Evolutionary conservation across 2,888 invertebrate genomes (phyloP).

Genomic region (Pimpla rufipes): DNA sequence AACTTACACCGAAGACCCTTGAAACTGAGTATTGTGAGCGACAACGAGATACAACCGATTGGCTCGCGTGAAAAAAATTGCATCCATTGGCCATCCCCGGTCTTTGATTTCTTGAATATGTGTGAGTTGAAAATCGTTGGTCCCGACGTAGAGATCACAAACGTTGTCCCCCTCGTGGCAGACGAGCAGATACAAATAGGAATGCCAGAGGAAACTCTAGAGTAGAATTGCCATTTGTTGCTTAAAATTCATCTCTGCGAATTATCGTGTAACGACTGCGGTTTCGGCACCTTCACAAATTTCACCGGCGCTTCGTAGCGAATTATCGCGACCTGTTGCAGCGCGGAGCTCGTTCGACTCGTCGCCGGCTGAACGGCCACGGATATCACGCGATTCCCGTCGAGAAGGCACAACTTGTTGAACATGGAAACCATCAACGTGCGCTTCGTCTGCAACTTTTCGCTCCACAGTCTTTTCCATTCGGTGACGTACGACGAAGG

Average conservation of each 20-base stretch:
- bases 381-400: conserved; percentile 68
- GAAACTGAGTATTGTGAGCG: conserved; percentile 70
- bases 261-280: not conserved
- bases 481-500: conserved; percentile 68
- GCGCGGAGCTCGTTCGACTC: conserved; percentile 59
- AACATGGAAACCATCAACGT: conserved; percentile 66
- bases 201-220: conserved; percentile 74
- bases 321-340: conserved; percentile 50
- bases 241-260: not conserved
- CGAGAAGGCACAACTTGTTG: conserved; percentile 71
- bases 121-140: conserved; percentile 61
- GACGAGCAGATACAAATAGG: conserved; percentile 72
- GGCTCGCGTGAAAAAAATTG: conserved; percentile 74
- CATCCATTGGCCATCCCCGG: conserved; percentile 72
- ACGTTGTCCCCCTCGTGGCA: conserved; percentile 71
- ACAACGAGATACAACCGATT: conserved; percentile 77
- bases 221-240: not conserved
- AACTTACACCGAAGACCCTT: conserved; percentile 74
- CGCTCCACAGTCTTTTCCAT: conserved; percentile 69
- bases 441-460: conserved; percentile 55
- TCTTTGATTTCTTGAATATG: conserved; percentile 67
- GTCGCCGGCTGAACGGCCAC: conserved; percentile 57
- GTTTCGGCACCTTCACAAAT: conserved; percentile 70
- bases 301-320: conserved; percentile 51
- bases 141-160: conserved; percentile 74